Evolutionary conservation across 2,113 vertebrate species (phyloP).

Genomic region (Atherinomorus stipes): DNA sequence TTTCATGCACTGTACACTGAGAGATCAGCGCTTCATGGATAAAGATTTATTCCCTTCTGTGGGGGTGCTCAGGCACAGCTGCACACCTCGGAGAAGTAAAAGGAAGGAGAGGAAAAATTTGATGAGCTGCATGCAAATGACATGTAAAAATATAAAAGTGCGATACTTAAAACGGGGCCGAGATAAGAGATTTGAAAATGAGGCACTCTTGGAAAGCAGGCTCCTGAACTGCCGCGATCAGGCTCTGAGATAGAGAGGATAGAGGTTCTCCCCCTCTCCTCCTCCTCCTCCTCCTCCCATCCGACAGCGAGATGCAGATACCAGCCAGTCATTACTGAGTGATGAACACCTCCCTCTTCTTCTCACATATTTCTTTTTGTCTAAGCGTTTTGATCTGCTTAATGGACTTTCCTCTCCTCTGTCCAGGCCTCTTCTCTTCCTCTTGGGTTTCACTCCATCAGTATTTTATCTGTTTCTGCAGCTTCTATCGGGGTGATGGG

Average conservation of each 20-base stretch:
- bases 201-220: constrained; percentile 83
- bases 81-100: constrained; percentile 30
- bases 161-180: constrained; percentile 78
- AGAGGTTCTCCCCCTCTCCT: constrained; percentile 64
- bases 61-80: constrained; percentile 21
- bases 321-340: constrained; percentile 67
- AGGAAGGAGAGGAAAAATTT: constrained; percentile 54
- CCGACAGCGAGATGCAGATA: constrained; percentile 73
- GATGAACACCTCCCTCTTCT: constrained; percentile 65
- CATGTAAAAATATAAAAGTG: constrained; percentile 82
- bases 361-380: constrained; percentile 42
- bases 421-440: constrained; percentile 20
- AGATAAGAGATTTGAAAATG: constrained; percentile 85
- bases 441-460: constrained; percentile 33
- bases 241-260: constrained; percentile 74
- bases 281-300: constrained; percentile 49
- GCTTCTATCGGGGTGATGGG: constrained; percentile 20
- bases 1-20: constrained; percentile 26
- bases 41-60: background rate
- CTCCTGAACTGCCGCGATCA: constrained; percentile 80
- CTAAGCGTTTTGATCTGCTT: constrained; percentile 31
- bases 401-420: constrained; percentile 18
- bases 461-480: constrained; percentile 44
- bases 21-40: constrained; percentile 6
- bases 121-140: constrained; percentile 82